Conservation (phyloP, 2,113 vertebrate species). For the Pollachius pollachius region DNA sequence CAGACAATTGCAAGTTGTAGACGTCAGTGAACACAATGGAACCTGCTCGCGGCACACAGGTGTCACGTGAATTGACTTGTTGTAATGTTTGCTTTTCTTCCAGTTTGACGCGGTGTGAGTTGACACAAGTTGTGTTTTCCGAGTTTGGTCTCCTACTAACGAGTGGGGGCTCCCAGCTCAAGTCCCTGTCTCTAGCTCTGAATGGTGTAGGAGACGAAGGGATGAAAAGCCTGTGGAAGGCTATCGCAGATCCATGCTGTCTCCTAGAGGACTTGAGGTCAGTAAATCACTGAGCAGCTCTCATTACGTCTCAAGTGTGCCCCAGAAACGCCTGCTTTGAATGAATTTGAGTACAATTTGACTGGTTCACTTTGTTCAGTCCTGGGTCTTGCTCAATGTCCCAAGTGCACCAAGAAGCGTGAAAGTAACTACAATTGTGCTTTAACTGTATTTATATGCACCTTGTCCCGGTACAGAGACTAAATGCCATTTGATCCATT, state of each 20-base stretch:
- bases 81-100: conserved; percentile 1
- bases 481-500: no score
- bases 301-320: background rate
- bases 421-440: no score
- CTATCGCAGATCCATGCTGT: conserved; percentile 58
- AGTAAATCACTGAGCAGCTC: conserved; percentile 25
- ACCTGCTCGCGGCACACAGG: conserved; percentile 3
- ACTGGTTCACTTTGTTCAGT: no score
- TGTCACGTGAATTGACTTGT: background rate
- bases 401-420: no score
- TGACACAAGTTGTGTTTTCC: conserved; percentile 52
- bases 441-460: no score
- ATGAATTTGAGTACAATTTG: no score
- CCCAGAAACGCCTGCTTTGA: no score
- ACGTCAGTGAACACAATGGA: background rate
- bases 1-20: background rate
- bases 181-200: conserved; percentile 47
- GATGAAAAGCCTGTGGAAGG: conserved; percentile 62
- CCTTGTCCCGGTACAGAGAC: no score
- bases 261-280: conserved; percentile 67
- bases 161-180: conserved; percentile 47
- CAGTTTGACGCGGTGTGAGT: conserved; percentile 60
- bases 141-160: conserved; percentile 56
- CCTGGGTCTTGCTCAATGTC: no score
- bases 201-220: conserved; percentile 58